Base-by-base conservation (phyloP, 2,113 vertebrate genomes). In the Austrofundulus limnaeus region DNA sequence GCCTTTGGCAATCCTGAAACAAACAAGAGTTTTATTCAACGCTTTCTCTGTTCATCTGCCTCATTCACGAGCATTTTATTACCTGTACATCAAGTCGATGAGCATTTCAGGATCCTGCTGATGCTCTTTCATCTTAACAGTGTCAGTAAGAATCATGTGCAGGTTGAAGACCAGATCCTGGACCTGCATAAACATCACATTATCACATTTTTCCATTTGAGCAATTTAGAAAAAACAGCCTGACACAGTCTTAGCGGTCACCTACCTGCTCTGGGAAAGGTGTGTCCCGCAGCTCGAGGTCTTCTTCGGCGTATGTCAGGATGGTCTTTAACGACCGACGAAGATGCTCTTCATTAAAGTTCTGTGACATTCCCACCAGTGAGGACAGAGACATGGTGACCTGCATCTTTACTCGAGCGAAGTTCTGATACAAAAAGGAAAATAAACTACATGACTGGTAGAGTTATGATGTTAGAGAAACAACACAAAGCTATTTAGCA, bases 21-120 rank as follows among this genome's bases (percentile, higher is more conserved):
- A 34, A 42, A 37, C 15, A 4, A 65, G 11, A 61, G 1, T 25
- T 66, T 3, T 28, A 15, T 11, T 5, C 4, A 6, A 12, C 6
- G 25, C 2, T 17, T 4, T 49, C 61, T 34, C 20, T n/a, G 4
- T 42, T 13, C 48, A 15, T 9, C 25, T 16, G 2, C 11, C 8
- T 49, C 17, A 13, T 6, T 16, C 19, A 43, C 25, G 2, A 9
- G 14, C 7, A 24, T 13, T 0, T 1, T 50, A 20, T 58, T 79
- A 95, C 95, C 95, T 93, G 92, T 97, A 96, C 95, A 97, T 97
- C 20, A 97, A 90, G 81, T 97, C 95, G 0, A 96, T 88, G 50
- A 97, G 92, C 95, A 97, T 97, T 87, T 97, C 95, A 0, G 95
- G 95, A 80, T 97, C 95, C 61, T 96, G 93, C 83, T 96, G 94